Evolutionary conservation across 2,113 vertebrate species (phyloP).

Genomic region (Syngnathus floridae): DNA sequence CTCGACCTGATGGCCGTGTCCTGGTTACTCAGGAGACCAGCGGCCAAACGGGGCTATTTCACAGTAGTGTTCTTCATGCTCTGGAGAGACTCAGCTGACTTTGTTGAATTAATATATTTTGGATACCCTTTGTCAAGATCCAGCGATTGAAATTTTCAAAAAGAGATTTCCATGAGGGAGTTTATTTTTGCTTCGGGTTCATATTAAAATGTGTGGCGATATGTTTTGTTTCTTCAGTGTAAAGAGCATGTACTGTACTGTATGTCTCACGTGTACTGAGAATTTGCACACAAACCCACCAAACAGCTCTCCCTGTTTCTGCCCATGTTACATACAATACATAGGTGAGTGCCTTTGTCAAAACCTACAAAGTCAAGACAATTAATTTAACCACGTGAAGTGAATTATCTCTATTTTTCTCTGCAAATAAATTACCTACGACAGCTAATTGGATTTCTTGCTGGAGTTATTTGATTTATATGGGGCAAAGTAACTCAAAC

Average conservation of each 20-base stretch:
- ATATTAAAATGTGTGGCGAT: slow-evolving; percentile 25
- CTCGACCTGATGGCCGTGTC: slow-evolving; percentile 65
- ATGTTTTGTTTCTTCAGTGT: slow-evolving; percentile 38
- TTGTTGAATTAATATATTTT: slow-evolving; percentile 5
- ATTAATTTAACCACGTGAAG: slow-evolving; percentile 41
- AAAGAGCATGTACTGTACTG: slow-evolving; percentile 28
- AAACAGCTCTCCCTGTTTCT: slow-evolving; percentile 43
- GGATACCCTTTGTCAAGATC: slow-evolving; percentile 6
- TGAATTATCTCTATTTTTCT: slow-evolving; percentile 34
- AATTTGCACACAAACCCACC: slow-evolving; percentile 52
- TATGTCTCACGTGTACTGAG: slow-evolving; percentile 43
- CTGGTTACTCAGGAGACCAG: slow-evolving; percentile 70
- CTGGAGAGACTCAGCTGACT: slow-evolving; percentile 69
- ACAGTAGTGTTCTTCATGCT: slow-evolving; percentile 60
- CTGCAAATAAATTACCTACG: slow-evolving; percentile 51
- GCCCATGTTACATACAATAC: slow-evolving; percentile 38
- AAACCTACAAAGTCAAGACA: slow-evolving; percentile 36
- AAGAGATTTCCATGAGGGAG: slow-evolving; percentile 31
- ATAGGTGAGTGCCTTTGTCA: slow-evolving; percentile 62
- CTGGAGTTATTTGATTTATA: not conserved
- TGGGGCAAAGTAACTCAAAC: not conserved
- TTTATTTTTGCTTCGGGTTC: slow-evolving; percentile 35
- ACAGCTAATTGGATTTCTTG: not conserved
- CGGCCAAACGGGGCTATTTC: slow-evolving; percentile 69
- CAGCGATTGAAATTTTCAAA: slow-evolving; percentile 35